These are phyloP conservation scores for Adineta ricciae DNA, from an alignment of 2,888 invertebrate genomes.

Conservation along the genomic window DNA sequence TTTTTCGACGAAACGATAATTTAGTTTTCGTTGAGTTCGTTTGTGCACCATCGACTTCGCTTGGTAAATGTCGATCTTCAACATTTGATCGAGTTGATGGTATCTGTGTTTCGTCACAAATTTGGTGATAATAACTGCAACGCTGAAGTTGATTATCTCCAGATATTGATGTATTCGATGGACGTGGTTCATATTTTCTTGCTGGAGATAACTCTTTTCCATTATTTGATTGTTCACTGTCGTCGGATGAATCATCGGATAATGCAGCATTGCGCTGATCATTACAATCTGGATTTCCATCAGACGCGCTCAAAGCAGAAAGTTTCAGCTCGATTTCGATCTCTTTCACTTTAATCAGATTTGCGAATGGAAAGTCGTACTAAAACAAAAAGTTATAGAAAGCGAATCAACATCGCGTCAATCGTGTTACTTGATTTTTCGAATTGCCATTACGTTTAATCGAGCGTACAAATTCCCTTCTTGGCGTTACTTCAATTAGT, in stretches of 20 bases:
- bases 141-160: not conserved
- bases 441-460: conserved; percentile 42
- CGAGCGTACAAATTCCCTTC: conserved; percentile 44
- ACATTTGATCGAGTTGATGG: not conserved
- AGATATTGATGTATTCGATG: not conserved
- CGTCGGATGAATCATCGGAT: not conserved
- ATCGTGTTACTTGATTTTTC: conserved; percentile 43
- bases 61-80: not conserved
- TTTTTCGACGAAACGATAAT: not conserved
- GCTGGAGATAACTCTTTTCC: not conserved
- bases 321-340: not conserved
- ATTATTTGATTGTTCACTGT: not conserved
- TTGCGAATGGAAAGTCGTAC: not conserved
- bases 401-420: not conserved
- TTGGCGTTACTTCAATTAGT: conserved; percentile 40
- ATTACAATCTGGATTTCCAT: not conserved
- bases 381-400: not conserved
- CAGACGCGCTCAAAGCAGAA: too few relatives aligned
- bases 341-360: not conserved
- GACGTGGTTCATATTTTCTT: not conserved
- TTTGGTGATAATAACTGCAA: too few relatives aligned
- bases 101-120: not conserved
- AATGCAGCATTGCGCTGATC: not conserved
- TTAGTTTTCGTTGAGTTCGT: not conserved
- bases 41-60: not conserved